These are phyloP conservation scores for Unio pictorum DNA, from an alignment of 2,888 invertebrate species.

Conservation along the genomic window DNA sequence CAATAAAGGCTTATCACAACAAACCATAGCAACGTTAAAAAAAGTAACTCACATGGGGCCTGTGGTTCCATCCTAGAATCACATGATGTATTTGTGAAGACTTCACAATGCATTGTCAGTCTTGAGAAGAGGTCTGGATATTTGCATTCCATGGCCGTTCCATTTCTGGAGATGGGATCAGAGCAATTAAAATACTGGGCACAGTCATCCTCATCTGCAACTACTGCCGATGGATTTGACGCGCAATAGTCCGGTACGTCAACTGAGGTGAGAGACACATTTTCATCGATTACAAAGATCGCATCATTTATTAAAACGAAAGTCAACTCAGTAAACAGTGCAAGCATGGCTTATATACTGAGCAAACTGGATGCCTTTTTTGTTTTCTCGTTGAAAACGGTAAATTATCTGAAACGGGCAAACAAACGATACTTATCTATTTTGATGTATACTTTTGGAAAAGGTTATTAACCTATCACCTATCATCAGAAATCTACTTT, in stretches of 20 bases:
- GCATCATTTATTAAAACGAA: no score
- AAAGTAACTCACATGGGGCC: conserved; percentile 42
- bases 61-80: conserved; percentile 38
- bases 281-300: no score
- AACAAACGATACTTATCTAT: not conserved
- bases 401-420: no score
- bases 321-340: no score
- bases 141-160: conserved; percentile 37
- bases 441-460: no score
- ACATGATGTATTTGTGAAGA: conserved; percentile 40
- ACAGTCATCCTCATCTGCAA: conserved; percentile 34
- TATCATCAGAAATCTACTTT: no score
- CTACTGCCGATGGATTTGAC: conserved; percentile 26
- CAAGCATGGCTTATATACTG: no score
- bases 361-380: no score
- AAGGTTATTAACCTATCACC: no score
- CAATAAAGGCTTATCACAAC: not conserved
- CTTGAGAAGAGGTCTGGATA: conserved; percentile 50
- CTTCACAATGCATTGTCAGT: conserved; percentile 29
- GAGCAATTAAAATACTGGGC: conserved; percentile 36
- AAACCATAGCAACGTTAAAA: no score
- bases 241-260: conserved; percentile 34
- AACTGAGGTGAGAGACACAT: conserved; percentile 10
- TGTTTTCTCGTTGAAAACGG: no score
- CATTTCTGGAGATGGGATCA: conserved; percentile 3